phyloP scores from a whole-genome alignment of 1,140 invertebrate genomes.

The Plectrocnemia conspersa region DNA sequence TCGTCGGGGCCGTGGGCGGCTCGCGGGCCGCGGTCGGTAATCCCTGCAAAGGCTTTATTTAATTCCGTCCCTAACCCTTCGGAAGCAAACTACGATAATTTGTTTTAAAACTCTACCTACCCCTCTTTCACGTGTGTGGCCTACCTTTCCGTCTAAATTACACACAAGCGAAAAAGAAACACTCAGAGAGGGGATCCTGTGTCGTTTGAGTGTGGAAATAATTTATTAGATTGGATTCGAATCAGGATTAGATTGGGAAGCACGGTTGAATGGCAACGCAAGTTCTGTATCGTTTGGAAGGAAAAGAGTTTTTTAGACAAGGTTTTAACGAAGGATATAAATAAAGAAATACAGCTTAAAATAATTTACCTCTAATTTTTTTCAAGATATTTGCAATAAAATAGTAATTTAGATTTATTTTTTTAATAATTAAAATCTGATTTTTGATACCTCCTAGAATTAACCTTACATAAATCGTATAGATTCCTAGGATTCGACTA shows the following conservation, averaged over 20 bases:
- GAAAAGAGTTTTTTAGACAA: no score
- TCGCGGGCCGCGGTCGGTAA: conserved; percentile 19
- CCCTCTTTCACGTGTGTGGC: background rate
- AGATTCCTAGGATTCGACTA: no score
- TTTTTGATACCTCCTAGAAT: no score
- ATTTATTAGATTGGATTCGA: conserved; percentile 1
- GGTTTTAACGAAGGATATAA: no score
- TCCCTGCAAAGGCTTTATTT: conserved; percentile 18
- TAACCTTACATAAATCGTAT: no score
- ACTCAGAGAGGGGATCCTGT: background rate
- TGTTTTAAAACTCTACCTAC: conserved; percentile 17
- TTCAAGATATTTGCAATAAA: no score
- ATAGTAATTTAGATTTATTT: no score
- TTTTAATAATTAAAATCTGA: no score
- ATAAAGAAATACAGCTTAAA: no score
- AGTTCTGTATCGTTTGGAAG: no score
- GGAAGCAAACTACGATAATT: conserved; percentile 17
- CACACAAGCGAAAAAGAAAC: background rate
- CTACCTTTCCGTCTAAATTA: conserved; percentile 1
- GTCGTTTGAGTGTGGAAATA: background rate
- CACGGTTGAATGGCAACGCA: no score
- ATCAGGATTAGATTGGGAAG: conserved; percentile 2
- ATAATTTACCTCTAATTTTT: no score
- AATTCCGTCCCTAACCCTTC: conserved; percentile 20
- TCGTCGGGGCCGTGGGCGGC: background rate